Evolutionary conservation across 2,888 invertebrate species (phyloP), one percentile per base, ranked within the genome.

Genomic region (Rotaria socialis): DNA sequence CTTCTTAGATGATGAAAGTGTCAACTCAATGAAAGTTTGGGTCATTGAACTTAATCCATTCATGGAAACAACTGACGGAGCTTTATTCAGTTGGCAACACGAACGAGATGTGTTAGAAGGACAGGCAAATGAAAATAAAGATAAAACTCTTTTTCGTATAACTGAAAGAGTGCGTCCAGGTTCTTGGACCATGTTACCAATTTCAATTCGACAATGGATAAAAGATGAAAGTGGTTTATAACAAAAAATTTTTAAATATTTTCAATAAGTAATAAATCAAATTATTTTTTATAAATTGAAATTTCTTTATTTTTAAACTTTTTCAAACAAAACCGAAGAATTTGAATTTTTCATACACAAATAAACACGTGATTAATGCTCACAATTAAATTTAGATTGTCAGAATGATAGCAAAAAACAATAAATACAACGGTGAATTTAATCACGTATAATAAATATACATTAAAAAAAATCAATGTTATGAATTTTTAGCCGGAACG

Each of bases 31-130:
- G 56, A 89, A 88, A 86, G 52, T 89, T 3, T 89, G 89, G 89
- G 89, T 89, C 47, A 89, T 89, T 56, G 89, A 89, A 84, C 88
- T 89, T 50, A 89, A 89, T 86, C 89, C 89, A 24, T 89, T 88
- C 74, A 86, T 89, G 60, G 88, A 88, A 85, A 89, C 89, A 52
- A 89, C 89, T 74, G 89, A 89, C 87, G 89, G 89, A 7, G 89
- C 89, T 14, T 85, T 89, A 85, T 89, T 89, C 56, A 89, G 89
- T 87, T 89, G 89, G 89, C 88, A 89, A 84, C 89, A 89, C 50
- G 89, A 89, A 87, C 87, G 88, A 56, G 87, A 87, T 75, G 80
- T 89, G 14, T 87, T 89, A 56, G 88, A 89, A 87, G 89, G 89
- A 47, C 4, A 67, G 35, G 14, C 67, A 16, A 35, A 27, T 67